These are phyloP conservation scores for Galemys pyrenaicus DNA, from an alignment of 2,113 vertebrate species.

Conservation along the genomic window DNA sequence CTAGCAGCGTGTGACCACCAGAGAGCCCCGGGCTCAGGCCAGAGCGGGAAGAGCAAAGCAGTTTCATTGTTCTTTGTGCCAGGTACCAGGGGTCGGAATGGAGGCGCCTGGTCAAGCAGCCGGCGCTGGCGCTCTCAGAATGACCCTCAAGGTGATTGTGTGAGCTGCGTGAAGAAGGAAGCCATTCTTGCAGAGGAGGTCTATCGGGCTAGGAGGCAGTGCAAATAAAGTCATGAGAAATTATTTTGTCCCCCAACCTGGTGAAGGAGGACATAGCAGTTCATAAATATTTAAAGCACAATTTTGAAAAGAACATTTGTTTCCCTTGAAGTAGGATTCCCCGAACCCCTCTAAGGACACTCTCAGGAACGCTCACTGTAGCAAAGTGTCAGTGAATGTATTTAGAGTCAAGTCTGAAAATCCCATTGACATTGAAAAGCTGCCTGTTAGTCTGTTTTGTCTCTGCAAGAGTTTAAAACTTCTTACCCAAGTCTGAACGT, in stretches of 20 bases:
- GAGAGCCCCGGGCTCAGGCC: background rate
- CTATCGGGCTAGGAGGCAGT: background rate
- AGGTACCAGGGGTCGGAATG: background rate
- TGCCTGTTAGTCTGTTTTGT: slow-evolving; percentile 33
- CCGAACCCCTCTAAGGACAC: slow-evolving; percentile 42
- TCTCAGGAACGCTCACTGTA: slow-evolving; percentile 27
- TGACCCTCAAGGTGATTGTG: background rate
- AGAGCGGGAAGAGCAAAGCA: background rate
- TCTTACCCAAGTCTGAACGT: slow-evolving; percentile 51
- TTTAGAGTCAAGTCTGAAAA: slow-evolving; percentile 60
- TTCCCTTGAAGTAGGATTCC: slow-evolving; percentile 48
- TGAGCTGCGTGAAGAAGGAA: background rate
- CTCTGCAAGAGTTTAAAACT: slow-evolving; percentile 53
- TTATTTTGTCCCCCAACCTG: slow-evolving; percentile 49
- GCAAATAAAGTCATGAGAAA: background rate
- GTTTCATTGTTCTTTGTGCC: background rate
- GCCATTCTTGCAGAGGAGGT: background rate
- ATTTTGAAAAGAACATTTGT: slow-evolving; percentile 56
- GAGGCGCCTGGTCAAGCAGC: background rate
- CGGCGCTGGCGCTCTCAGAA: background rate
- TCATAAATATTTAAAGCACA: slow-evolving; percentile 68
- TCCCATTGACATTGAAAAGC: slow-evolving; percentile 57
- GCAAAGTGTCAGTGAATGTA: slow-evolving; percentile 49
- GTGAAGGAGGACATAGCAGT: slow-evolving; percentile 17
- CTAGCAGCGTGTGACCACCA: background rate